phyloP scores from a whole-genome alignment of 2,113 vertebrate species.

The Nyctibius bracteatus region DNA sequence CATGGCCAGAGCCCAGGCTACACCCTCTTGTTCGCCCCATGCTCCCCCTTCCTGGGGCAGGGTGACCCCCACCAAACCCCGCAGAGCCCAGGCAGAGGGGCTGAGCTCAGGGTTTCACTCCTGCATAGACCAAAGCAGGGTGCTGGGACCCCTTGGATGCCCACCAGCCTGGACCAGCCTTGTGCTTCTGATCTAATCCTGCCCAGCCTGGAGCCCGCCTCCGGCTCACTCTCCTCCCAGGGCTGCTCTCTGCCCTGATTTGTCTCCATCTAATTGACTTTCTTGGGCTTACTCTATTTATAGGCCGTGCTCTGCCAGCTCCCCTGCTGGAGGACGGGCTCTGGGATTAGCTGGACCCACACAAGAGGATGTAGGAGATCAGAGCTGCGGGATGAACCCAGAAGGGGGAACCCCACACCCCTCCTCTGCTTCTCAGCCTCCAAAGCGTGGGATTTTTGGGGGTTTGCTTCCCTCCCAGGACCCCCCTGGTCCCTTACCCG shows the following conservation, averaged over 20 bases:
- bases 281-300: slow-evolving; percentile 21
- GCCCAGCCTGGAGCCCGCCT: background rate
- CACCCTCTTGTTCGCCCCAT: fast-evolving
- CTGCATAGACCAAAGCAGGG: background rate
- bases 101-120: background rate
- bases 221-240: background rate
- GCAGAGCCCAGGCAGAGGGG: background rate
- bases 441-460: fast-evolving
- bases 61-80: background rate
- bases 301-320: background rate
- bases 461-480: background rate
- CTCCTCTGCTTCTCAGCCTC: background rate
- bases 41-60: background rate
- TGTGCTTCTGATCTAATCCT: background rate
- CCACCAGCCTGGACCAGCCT: background rate
- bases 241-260: background rate
- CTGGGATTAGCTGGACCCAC: background rate
- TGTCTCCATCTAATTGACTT: slow-evolving; percentile 15
- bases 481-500: slow-evolving; percentile 72
- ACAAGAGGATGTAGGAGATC: background rate
- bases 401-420: background rate
- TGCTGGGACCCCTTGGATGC: background rate
- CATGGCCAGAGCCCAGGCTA: background rate
- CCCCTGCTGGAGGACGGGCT: background rate
- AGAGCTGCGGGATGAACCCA: background rate